Conservation (phyloP, 1,140 invertebrate genomes). For the Andricus grossulariae region DNA sequence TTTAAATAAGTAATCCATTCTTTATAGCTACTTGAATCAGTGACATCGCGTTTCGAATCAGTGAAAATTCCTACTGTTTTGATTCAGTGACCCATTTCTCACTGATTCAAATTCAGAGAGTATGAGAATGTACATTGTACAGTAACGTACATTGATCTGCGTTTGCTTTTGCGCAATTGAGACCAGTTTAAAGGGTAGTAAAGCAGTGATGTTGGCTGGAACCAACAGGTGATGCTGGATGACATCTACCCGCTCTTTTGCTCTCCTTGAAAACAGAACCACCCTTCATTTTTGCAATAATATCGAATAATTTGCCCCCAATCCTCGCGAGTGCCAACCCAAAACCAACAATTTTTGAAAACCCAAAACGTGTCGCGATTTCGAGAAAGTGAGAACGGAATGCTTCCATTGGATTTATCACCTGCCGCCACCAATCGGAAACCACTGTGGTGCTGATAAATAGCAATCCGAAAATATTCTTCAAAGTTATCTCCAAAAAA, state of each 20-base stretch:
- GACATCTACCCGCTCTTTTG: neutral
- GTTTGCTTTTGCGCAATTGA: slow-evolving; percentile 55
- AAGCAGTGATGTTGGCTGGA: slow-evolving; percentile 50
- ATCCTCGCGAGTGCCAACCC: neutral
- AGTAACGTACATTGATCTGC: slow-evolving; percentile 68
- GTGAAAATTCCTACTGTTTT: neutral
- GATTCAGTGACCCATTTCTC: neutral
- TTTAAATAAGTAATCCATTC: no score
- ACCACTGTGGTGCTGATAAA: neutral
- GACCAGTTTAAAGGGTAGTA: slow-evolving; percentile 36
- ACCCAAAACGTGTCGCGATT: slow-evolving; percentile 11
- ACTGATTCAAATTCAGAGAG: neutral
- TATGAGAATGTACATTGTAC: slow-evolving; percentile 44
- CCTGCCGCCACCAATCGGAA: neutral
- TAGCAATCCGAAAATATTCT: neutral
- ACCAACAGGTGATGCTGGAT: slow-evolving; percentile 70
- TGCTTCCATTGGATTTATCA: neutral
- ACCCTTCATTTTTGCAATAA: slow-evolving; percentile 17
- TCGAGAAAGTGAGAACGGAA: neutral
- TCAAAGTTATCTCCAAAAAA: neutral
- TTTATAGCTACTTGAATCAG: no score
- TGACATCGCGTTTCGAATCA: no score
- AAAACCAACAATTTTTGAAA: no score
- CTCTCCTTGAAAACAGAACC: neutral
- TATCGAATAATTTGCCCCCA: slow-evolving; percentile 1